Percentiles rank a stretch among this genome's conserved stretches.
phyloP scores from a whole-genome alignment of 1,140 invertebrate species.

The Mycetomoellerius zeteki region DNA sequence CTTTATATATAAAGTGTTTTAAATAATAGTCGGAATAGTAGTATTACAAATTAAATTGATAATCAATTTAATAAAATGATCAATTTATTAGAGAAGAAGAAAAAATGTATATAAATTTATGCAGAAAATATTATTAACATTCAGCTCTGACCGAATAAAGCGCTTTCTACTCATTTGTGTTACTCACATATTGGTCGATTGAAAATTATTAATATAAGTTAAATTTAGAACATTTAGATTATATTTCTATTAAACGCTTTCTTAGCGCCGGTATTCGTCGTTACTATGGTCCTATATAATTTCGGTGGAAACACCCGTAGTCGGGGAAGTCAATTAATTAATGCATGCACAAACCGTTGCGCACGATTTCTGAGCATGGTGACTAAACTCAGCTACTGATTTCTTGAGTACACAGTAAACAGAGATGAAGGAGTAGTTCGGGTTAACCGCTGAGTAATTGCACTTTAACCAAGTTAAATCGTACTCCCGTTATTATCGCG shows the following conservation, averaged over 20 bases:
- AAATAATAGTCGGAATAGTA: too few relatives aligned
- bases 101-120: too few relatives aligned
- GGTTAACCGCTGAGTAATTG: constrained; percentile 78
- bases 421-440: constrained; percentile 71
- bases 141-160: too few relatives aligned
- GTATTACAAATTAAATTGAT: too few relatives aligned
- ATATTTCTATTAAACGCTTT: constrained; percentile 18
- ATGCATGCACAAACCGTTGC: constrained; percentile 71
- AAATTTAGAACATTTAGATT: constrained; percentile 4
- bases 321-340: constrained; percentile 70
- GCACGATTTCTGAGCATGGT: constrained; percentile 66
- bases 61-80: too few relatives aligned
- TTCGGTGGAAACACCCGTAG: constrained; percentile 50
- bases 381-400: constrained; percentile 74
- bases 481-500: constrained; percentile 75
- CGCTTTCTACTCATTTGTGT: too few relatives aligned
- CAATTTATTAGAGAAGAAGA: too few relatives aligned
- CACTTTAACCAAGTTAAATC: constrained; percentile 78
- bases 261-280: neutral
- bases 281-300: constrained; percentile 43
- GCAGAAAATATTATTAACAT: too few relatives aligned
- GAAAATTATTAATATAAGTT: neutral
- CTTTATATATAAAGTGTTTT: too few relatives aligned
- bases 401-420: constrained; percentile 78
- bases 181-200: too few relatives aligned